Conservation (phyloP, 2,113 vertebrate genomes). For the Cryptomyrus ogoouensis region DNA sequence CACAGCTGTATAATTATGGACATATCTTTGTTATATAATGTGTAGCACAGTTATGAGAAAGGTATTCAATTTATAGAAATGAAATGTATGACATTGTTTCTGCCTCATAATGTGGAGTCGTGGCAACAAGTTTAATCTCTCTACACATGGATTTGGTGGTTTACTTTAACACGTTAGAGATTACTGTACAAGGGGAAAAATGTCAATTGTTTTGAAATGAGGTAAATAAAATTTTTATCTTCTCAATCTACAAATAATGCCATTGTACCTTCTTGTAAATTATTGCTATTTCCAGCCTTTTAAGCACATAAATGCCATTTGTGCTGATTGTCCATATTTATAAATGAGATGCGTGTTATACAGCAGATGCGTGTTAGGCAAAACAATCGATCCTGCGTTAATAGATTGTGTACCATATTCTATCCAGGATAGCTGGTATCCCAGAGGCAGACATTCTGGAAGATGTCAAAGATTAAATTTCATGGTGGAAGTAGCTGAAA, state of each 20-base stretch:
- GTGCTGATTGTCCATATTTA: conserved; percentile 27
- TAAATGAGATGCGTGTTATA: conserved; percentile 6
- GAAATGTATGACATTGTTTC: neutral
- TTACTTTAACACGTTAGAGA: neutral
- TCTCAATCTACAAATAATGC: neutral
- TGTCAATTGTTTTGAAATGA: neutral
- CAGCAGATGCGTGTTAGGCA: neutral
- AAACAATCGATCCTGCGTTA: neutral
- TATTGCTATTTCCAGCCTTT: conserved; percentile 27
- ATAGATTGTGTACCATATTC: neutral
- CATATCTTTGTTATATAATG: neutral
- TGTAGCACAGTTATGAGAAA: neutral
- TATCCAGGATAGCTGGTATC: neutral
- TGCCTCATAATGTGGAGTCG: neutral
- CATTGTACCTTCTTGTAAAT: conserved; percentile 32
- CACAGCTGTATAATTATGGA: neutral
- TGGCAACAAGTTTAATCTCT: neutral
- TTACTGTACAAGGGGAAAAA: neutral
- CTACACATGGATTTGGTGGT: neutral
- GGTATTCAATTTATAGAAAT: neutral
- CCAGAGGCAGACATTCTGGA: neutral
- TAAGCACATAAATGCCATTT: neutral
- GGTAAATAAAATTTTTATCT: neutral
- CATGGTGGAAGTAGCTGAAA: neutral
- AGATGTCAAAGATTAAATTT: neutral